Base-by-base conservation (phyloP, 2,888 invertebrate species). In the Rhagophthalmus giganteus region DNA sequence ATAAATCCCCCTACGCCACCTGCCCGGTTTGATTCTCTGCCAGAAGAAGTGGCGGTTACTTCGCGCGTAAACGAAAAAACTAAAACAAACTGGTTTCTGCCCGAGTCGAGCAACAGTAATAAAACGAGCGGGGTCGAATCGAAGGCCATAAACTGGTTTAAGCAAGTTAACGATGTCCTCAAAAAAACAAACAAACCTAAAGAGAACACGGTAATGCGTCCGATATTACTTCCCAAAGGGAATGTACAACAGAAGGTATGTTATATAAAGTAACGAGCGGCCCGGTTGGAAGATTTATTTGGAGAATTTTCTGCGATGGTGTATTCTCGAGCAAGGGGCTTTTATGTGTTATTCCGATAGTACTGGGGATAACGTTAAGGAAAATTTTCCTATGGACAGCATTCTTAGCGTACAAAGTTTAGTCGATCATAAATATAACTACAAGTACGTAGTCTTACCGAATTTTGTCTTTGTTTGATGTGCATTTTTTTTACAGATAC, bases 281-380 rank as follows among this genome's bases (percentile, higher is more conserved):
- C 5, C 81, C 83, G 0, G 85, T 86, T n/a, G 1, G 87, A 87
- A 60, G 86, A 87, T 57, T 76, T 87, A 45, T 82, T 89, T 39
- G 88, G 88, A 55, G 89, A 90, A 68, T 82, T 87, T 65, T 86
- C 86, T 55, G 80, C 79, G 87, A 28, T 85, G 84, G 74, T 87
- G 86, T 66, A 81, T 86, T 27, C 71, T 91, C 13, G 81, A 85
- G 2, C 86, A 88, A 58, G 82, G 86, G 31, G 85, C 85, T 66
- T 76, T 92, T 15, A 80, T 83, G 57, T 88, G 89, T 66, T 88
- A 85, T 63, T 76, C 83, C 2, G 90, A 91, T 66, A 85, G 85
- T 59, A 83, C 82, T 41, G 84, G 85, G 73, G 80, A 82, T 25
- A 76, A 81, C 25, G 68, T 85, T 12, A 88, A 87, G 67, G 90